Conservation (phyloP, 1,140 invertebrate species). For the Drosophila persimilis region DNA sequence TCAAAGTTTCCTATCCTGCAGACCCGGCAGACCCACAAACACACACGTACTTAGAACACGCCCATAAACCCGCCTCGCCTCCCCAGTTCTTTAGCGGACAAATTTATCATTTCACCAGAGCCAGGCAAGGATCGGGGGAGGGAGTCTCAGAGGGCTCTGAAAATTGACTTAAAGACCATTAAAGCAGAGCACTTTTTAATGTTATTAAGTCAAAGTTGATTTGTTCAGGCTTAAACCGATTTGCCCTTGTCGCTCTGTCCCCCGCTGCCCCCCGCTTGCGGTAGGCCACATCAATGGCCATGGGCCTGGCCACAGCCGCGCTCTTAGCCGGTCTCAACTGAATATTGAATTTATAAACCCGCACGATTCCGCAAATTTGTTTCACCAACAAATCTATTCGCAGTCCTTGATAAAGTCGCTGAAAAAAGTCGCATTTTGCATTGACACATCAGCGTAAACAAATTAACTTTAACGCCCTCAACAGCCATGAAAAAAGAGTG, state of each 20-base stretch:
- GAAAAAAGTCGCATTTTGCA: slow-evolving; percentile 33
- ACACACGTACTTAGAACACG: slow-evolving; percentile 2
- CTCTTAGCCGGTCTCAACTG: slow-evolving; percentile 6
- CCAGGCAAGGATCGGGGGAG: slow-evolving; percentile 12
- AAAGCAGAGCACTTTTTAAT: slow-evolving; percentile 52
- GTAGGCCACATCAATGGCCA: slow-evolving; percentile 64
- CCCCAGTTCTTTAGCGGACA: slow-evolving; percentile 48
- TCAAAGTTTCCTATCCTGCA: slow-evolving; percentile 54
- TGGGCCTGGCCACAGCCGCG: slow-evolving; percentile 5
- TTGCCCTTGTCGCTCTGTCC: slow-evolving; percentile 18
- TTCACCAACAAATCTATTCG: slow-evolving; percentile 47
- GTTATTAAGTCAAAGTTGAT: slow-evolving; percentile 67
- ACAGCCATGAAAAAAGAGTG: slow-evolving; percentile 12
- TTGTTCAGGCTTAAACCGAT: slow-evolving; percentile 58
- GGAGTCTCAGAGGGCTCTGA: not conserved
- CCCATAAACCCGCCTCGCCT: slow-evolving; percentile 38
- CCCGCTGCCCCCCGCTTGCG: not conserved
- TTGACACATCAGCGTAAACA: slow-evolving; percentile 54
- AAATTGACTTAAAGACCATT: slow-evolving; percentile 67
- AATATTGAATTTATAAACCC: slow-evolving; percentile 50
- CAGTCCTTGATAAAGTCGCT: slow-evolving; percentile 31
- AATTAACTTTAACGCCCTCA: slow-evolving; percentile 46
- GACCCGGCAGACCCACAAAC: slow-evolving; percentile 12
- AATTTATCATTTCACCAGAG: slow-evolving; percentile 54
- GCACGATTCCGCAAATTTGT: slow-evolving; percentile 28